Conservation (phyloP, 2,113 vertebrate species). For the Tricholaema leucomelas region DNA sequence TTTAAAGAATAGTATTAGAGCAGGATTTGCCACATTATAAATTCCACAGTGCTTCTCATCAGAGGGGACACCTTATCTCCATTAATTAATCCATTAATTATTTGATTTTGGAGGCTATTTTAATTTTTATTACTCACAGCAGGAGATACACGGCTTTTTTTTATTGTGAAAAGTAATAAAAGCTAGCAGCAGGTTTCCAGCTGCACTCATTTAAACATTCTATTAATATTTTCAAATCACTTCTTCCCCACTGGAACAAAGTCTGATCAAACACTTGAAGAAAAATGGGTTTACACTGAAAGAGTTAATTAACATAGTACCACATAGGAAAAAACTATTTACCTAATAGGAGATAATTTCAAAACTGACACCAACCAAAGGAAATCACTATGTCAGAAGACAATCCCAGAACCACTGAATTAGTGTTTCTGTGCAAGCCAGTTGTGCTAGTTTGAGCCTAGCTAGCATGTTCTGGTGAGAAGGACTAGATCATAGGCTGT, state of each 20-base stretch:
- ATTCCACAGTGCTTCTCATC: not conserved
- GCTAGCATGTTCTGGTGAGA: too few relatives aligned
- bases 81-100: not conserved
- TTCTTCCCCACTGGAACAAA: not conserved
- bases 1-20: not conserved
- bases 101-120: not conserved
- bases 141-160: not conserved
- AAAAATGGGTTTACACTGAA: not conserved
- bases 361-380: not conserved
- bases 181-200: not conserved
- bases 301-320: not conserved
- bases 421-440: not conserved
- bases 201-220: not conserved
- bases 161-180: slow-evolving; percentile 11
- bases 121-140: not conserved
- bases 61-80: not conserved
- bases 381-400: not conserved
- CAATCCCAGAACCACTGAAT: not conserved
- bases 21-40: not conserved
- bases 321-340: not conserved
- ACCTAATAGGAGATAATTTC: not conserved
- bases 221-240: not conserved
- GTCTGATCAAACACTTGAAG: not conserved
- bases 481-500: too few relatives aligned
- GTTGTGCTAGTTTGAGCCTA: too few relatives aligned